Percentiles rank a stretch among this genome's conserved stretches.
Conservation (phyloP, 2,797 vertebrate species). For the Crenichthys baileyi region DNA sequence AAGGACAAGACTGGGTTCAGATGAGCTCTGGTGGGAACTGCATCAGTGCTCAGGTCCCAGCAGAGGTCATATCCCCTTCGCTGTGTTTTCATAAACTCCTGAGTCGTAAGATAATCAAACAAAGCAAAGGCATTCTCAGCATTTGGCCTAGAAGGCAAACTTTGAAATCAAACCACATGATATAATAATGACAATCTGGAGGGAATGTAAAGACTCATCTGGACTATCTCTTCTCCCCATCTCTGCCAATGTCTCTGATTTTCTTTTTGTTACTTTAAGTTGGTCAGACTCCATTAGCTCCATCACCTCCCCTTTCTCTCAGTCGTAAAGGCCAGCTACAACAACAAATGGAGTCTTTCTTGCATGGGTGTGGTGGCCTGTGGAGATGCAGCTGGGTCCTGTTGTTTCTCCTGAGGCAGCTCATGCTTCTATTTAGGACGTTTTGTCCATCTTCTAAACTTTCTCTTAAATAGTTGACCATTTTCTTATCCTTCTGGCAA, state of each 20-base stretch:
- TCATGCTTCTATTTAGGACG: conserved; percentile 47
- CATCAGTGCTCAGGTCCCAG: conserved; percentile 63
- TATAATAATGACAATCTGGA: conserved; percentile 24
- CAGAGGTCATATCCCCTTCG: conserved; percentile 67
- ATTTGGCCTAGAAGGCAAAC: conserved; percentile 42
- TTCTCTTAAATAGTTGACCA: conserved; percentile 20
- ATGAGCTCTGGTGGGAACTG: conserved; percentile 67
- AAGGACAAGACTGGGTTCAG: conserved; percentile 31
- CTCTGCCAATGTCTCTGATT: conserved; percentile 13
- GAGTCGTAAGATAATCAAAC: conserved; percentile 66
- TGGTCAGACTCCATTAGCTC: conserved; percentile 9
- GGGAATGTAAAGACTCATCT: conserved; percentile 24
- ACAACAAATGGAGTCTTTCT: conserved; percentile 74
- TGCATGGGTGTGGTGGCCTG: conserved; percentile 78
- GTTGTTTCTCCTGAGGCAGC: conserved; percentile 71
- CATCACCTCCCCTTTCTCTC: conserved; percentile 21
- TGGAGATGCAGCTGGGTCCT: conserved; percentile 80
- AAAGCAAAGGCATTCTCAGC: conserved; percentile 47
- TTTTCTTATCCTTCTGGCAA: not conserved
- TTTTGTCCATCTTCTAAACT: conserved; percentile 16
- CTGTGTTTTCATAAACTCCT: conserved; percentile 72
- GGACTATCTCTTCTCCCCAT: conserved; percentile 7
- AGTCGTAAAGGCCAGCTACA: conserved; percentile 76
- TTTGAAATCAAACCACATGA: conserved; percentile 21
- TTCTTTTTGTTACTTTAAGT: conserved; percentile 27